Conservation (phyloP, 2,888 invertebrate genomes). For the Rhodophaea formosa region DNA sequence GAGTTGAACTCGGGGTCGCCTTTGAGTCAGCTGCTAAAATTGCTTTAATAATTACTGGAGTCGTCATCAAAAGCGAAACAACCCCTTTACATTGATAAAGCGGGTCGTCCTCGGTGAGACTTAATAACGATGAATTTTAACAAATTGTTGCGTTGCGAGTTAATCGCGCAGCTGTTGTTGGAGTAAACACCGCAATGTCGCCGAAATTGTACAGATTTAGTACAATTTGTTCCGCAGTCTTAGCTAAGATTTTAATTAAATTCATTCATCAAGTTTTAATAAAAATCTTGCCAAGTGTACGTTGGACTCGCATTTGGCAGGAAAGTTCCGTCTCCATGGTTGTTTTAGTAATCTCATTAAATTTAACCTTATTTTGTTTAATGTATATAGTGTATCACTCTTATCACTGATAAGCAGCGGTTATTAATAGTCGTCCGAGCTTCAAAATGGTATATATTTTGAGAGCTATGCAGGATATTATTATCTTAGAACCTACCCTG, state of each 20-base stretch:
- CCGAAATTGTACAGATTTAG: background rate
- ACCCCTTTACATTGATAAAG: conserved; percentile 35
- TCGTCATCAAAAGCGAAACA: conserved; percentile 32
- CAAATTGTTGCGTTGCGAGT: conserved; percentile 44
- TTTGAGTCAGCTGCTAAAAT: conserved; percentile 32
- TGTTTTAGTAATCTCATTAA: too few species aligned
- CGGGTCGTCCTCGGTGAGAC: conserved; percentile 28
- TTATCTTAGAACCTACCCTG: too few species aligned
- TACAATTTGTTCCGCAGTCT: background rate
- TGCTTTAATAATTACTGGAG: conserved; percentile 30
- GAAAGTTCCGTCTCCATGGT: too few species aligned
- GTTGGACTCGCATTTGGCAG: too few species aligned
- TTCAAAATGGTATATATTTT: too few species aligned
- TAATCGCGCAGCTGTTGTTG: conserved; percentile 9
- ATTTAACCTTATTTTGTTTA: too few species aligned
- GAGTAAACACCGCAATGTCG: conserved; percentile 4
- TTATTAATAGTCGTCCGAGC: too few species aligned
- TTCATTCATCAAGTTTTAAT: background rate
- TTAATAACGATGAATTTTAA: conserved; percentile 37
- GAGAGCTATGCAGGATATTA: too few species aligned
- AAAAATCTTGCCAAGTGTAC: background rate
- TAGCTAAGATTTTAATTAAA: conserved; percentile 3
- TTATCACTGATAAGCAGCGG: too few species aligned
- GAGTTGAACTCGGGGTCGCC: conserved; percentile 27
- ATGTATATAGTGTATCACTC: too few species aligned